Evolutionary conservation across 2,888 invertebrate genomes (phyloP).

Genomic region (Cataglyphis albicans): DNA sequence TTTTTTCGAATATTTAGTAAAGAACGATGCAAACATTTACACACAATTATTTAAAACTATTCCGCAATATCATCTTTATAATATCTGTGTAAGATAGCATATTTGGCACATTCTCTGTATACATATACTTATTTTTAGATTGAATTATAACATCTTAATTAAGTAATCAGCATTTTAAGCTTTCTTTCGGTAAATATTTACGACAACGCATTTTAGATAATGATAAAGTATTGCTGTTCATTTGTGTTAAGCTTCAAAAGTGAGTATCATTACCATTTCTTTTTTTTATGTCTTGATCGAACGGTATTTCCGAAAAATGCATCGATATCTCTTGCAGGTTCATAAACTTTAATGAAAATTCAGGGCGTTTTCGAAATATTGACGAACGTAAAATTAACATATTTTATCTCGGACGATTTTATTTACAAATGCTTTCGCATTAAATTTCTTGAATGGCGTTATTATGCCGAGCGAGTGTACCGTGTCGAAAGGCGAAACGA

Average conservation of each 20-base stretch:
- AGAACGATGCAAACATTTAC: neutral
- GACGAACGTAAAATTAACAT: neutral
- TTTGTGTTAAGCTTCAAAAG: neutral
- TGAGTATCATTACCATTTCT: too few relatives aligned
- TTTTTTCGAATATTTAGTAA: neutral
- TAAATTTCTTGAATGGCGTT: neutral
- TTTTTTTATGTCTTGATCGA: neutral
- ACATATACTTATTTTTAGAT: neutral
- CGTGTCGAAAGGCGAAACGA: slow-evolving; percentile 7
- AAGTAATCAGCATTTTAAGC: neutral
- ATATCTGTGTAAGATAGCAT: slow-evolving; percentile 4
- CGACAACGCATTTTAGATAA: neutral
- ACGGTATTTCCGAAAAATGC: neutral
- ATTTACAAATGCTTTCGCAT: neutral
- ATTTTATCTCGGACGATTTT: neutral
- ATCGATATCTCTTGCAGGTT: neutral
- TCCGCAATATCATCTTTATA: neutral
- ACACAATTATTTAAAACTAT: neutral
- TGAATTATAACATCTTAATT: neutral
- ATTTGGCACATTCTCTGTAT: neutral
- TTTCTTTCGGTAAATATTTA: slow-evolving; percentile 22
- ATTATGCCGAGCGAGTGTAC: neutral
- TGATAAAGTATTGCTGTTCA: neutral
- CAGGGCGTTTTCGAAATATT: neutral
- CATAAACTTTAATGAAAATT: neutral